Conservation (phyloP, 2,797 vertebrate species). For the Notamacropus eugenii region DNA sequence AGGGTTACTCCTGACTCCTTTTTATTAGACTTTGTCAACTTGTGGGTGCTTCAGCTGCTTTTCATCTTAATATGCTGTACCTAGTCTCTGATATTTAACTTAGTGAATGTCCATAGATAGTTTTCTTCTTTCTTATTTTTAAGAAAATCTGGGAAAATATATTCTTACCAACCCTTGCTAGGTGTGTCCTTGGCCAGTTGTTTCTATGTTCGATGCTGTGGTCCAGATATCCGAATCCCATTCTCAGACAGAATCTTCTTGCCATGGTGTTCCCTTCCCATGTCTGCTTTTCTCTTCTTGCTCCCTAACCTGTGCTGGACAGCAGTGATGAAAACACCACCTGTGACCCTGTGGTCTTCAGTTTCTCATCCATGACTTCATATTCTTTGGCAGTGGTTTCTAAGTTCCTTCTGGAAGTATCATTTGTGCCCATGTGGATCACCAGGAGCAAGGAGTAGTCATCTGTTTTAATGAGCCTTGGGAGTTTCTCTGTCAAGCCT, state of each 20-base stretch:
- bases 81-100: background rate
- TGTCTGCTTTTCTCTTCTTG: background rate
- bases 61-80: background rate
- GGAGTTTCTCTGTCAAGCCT: background rate
- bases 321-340: background rate
- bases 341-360: background rate
- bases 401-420: background rate
- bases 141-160: background rate
- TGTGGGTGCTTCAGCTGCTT: background rate
- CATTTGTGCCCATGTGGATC: background rate
- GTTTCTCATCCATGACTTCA: background rate
- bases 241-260: background rate
- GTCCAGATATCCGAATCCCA: background rate
- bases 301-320: background rate
- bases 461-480: background rate
- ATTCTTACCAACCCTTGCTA: background rate
- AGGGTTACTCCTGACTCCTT: background rate
- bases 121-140: background rate
- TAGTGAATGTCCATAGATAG: background rate
- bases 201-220: background rate
- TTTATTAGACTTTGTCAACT: background rate
- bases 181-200: background rate
- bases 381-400: background rate
- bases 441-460: background rate
- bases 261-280: background rate